Evolutionary conservation across 2,113 vertebrate genomes (phyloP).

Genomic region (Crotalus horridus): DNA sequence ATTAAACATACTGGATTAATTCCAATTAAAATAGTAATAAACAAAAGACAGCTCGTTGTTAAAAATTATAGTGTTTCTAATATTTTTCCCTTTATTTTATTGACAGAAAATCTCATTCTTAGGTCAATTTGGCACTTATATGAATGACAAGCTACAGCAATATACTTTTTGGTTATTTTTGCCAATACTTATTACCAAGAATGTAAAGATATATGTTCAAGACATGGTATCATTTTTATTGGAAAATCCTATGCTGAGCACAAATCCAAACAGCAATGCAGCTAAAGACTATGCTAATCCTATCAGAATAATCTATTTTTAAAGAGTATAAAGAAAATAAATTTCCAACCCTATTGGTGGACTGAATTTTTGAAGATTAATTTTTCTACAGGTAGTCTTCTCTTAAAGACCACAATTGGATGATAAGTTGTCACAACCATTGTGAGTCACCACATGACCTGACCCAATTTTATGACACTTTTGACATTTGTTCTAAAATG

Average conservation of each 20-base stretch:
- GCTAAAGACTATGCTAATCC: background rate
- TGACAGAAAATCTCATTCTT: background rate
- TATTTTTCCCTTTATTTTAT: background rate
- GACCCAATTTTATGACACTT: background rate
- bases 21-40: background rate
- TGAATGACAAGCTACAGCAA: background rate
- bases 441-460: background rate
- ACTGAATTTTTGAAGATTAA: background rate
- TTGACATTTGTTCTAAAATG: background rate
- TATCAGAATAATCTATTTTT: background rate
- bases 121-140: background rate
- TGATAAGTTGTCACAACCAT: background rate
- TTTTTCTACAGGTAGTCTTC: background rate
- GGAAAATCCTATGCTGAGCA: background rate
- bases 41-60: background rate
- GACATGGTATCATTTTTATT: background rate
- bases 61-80: background rate
- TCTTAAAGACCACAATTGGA: background rate
- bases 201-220: accelerated
- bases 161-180: background rate
- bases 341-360: background rate
- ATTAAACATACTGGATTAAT: background rate
- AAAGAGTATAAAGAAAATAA: background rate
- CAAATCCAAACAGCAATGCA: background rate
- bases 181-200: background rate